Base-by-base conservation (phyloP, 2,113 vertebrate genomes). In the Hemiprocne comata region DNA sequence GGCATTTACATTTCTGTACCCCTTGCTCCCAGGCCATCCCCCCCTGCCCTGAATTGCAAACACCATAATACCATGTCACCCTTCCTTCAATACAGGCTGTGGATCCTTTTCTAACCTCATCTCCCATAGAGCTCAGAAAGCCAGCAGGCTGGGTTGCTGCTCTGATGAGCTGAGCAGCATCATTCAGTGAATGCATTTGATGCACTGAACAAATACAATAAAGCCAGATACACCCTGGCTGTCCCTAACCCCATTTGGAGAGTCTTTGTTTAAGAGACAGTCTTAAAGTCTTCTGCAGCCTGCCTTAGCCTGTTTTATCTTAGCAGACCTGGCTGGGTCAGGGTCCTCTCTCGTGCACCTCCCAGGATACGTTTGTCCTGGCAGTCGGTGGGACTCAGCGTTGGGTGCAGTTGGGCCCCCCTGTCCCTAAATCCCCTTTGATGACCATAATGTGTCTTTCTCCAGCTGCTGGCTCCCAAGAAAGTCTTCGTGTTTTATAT, bases 401-500 rank as follows among this genome's bases (percentile, higher is more conserved):
- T 7, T 54, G 51, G 70, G 26, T 44, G 31, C 53, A 34, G 4
- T 38, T 9, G 44, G 71, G 46, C 28, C 34, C 38, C 0, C 0
- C 23, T 75, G 14, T 48, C 57, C 67, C 67, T 48, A 15, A 51
- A 34, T 51, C 33, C 67, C 26, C 33, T 48, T 75, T 20, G 74
- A 76, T 33, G 58, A 75, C 6, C 33, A 48, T 48, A 40, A 7
- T 1, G 0, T 0, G 0, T 13, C 77, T 33, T 62, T 15, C 18
- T 65, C 5, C 36, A 71, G 58, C 44, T 89, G 14, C 64, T 51
- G 53, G 14, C 28, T 67, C 58, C 57, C 10, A 13, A 40, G 28
- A 17, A 62, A 16, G n/a, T 10, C 25, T 53, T 34, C 33, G 40
- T 21, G 46, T n/a, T 66, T 7, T 25, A 20, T 28, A 31, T 57